Conservation (phyloP, 2,113 vertebrate species). For the Crotophaga sulcirostris region DNA sequence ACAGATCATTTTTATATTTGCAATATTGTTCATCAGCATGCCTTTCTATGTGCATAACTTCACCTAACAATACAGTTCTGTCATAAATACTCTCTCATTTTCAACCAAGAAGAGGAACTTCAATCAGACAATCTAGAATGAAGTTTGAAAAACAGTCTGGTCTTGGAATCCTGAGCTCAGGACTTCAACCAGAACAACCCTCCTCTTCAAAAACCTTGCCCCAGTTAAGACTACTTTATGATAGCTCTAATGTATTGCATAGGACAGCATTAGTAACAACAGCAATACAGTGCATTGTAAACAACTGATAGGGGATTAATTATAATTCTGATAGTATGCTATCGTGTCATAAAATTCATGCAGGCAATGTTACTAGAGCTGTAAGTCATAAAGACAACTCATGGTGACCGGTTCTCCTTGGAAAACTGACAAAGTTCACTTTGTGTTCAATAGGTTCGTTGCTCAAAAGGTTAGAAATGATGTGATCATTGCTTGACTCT, state of each 20-base stretch:
- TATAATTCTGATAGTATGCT: conserved; percentile 52
- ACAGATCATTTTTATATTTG: neutral
- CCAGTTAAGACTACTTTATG: neutral
- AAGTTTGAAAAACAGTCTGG: neutral
- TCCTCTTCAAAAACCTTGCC: neutral
- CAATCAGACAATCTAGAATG: neutral
- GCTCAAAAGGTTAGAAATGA: conserved; percentile 31
- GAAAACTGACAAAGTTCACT: conserved; percentile 37
- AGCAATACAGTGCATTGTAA: neutral
- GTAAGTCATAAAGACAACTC: conserved; percentile 59
- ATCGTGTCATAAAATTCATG: conserved; percentile 56
- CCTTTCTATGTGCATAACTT: neutral
- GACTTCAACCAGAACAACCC: neutral
- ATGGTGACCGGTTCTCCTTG: conserved; percentile 34
- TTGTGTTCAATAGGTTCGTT: conserved; percentile 37
- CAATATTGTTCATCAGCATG: neutral
- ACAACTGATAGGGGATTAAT: conserved; percentile 43
- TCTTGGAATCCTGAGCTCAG: neutral
- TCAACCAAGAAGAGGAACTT: neutral
- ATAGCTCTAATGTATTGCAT: neutral
- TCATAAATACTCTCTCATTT: neutral
- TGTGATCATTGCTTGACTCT: neutral
- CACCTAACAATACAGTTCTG: neutral
- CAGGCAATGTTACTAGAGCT: conserved; percentile 34
- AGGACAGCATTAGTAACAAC: neutral